These are phyloP conservation scores for Reinhardtius hippoglossoides DNA, from an alignment of 2,113 vertebrate genomes.

Conservation along the genomic window DNA sequence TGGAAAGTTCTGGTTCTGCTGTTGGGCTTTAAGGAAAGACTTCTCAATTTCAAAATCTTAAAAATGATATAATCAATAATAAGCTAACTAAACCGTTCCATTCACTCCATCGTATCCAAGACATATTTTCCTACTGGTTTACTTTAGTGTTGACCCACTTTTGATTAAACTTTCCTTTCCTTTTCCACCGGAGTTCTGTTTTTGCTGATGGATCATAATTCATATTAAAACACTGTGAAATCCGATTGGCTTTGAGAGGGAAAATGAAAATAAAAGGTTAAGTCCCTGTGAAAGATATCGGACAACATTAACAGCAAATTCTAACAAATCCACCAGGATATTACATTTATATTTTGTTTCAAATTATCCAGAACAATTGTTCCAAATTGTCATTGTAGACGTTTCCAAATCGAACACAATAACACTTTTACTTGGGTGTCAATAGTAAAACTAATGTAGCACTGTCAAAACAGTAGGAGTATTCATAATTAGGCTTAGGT, in stretches of 20 bases:
- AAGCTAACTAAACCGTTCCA: constrained; percentile 6
- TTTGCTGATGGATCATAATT: constrained; percentile 14
- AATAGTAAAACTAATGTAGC: background rate
- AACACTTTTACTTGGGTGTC: background rate
- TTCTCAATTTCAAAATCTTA: constrained; percentile 16
- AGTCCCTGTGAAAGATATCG: constrained; percentile 17
- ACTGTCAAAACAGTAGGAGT: background rate
- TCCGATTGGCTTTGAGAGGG: background rate
- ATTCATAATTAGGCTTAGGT: too few species aligned
- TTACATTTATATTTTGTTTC: constrained; percentile 14
- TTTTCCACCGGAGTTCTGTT: constrained; percentile 20
- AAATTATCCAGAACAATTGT: constrained; percentile 13
- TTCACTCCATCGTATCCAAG: constrained; percentile 13
- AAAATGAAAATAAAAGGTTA: constrained; percentile 18
- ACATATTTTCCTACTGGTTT: constrained; percentile 43
- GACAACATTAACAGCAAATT: background rate
- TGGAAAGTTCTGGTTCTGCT: constrained; percentile 1
- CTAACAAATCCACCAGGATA: background rate
- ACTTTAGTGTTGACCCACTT: constrained; percentile 22
- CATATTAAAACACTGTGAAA: constrained; percentile 18
- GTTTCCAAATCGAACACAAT: constrained; percentile 24
- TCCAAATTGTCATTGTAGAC: background rate
- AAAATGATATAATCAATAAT: constrained; percentile 10
- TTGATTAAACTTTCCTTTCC: background rate
- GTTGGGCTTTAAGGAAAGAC: background rate